Conservation (phyloP, 2,888 invertebrate genomes). For the Ormyrus thymus region DNA sequence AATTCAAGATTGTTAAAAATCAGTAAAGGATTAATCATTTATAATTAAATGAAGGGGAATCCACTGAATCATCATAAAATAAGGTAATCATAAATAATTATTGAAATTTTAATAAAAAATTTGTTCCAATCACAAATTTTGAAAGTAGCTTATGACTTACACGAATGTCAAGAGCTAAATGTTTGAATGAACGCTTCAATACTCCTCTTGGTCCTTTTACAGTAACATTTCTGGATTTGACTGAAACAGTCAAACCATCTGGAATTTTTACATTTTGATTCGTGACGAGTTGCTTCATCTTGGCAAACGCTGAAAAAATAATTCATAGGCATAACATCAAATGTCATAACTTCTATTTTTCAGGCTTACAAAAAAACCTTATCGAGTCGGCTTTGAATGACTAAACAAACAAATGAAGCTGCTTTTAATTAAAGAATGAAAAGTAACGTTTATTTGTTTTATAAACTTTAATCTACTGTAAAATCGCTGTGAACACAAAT, state of each 20-base stretch:
- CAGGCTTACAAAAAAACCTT: no score
- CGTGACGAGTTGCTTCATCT: conserved; percentile 95
- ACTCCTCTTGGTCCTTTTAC: conserved; percentile 96
- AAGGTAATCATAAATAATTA: background rate
- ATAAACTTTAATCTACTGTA: background rate
- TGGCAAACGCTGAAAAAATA: conserved; percentile 62
- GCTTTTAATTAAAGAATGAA: no score
- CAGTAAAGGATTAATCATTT: conserved; percentile 70
- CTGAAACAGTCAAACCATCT: conserved; percentile 90
- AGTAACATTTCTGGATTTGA: conserved; percentile 92
- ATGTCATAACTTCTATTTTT: no score
- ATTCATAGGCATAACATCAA: no score
- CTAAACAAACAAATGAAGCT: no score
- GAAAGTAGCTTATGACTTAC: conserved; percentile 62
- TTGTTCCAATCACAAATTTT: no score
- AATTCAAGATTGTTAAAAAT: conserved; percentile 46
- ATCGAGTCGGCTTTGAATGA: no score
- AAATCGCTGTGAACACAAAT: background rate
- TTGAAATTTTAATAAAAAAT: no score
- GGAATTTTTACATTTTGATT: conserved; percentile 97
- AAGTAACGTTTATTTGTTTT: no score
- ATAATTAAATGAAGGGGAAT: conserved; percentile 73
- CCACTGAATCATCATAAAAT: conserved; percentile 67
- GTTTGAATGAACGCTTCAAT: conserved; percentile 94
- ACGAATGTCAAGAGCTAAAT: conserved; percentile 95